Evolutionary conservation across 2,888 invertebrate species (phyloP), one percentile per base, ranked within the genome.

Genomic region (Drosophila falleni): DNA sequence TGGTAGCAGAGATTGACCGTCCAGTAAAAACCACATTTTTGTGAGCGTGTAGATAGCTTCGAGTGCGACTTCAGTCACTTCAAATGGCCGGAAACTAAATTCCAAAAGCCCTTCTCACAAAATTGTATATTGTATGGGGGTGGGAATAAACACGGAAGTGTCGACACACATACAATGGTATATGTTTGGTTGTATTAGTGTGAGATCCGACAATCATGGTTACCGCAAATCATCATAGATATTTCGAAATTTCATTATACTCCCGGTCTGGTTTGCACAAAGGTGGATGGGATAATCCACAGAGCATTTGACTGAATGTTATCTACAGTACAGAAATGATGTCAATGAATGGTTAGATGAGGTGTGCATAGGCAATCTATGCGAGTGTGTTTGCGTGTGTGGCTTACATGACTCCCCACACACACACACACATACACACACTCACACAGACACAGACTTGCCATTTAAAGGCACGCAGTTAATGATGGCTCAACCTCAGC

Each of bases 201-300:
- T 47, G 47, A 26, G 35, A 46, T 26, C 54, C 65, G 62, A 63
- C 78, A 75, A 75, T 78, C 78, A 73, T 69, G 61, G 74, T 70
- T 74, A 81, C 81, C 80, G 80, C 86, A 86, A 86, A 89, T 86
- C 86, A 86, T 86, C 89, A 86, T 84, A 76, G 88, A 87, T 89
- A 86, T 87, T 86, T 89, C 71, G 82, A 87, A 86, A 89, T 87
- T 89, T 89, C 86, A 87, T 87, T 89, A 87, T 72, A 80, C 41
- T 15, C 64, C 60, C 58, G 55, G 77, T 51, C 61, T 64, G 59
- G 56, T 60, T 74, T 31, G 37, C 55, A 55, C 64, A 46, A 67
- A 78, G 84, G 80, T 67, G 62, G 37, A 50, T 64, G 65, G 62
- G 56, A 71, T 70, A 71, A 77, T 71, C 66, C 76, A 66, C 51